Evolutionary conservation across 2,113 vertebrate genomes (phyloP).

Genomic region (Burhinus oedicnemus): DNA sequence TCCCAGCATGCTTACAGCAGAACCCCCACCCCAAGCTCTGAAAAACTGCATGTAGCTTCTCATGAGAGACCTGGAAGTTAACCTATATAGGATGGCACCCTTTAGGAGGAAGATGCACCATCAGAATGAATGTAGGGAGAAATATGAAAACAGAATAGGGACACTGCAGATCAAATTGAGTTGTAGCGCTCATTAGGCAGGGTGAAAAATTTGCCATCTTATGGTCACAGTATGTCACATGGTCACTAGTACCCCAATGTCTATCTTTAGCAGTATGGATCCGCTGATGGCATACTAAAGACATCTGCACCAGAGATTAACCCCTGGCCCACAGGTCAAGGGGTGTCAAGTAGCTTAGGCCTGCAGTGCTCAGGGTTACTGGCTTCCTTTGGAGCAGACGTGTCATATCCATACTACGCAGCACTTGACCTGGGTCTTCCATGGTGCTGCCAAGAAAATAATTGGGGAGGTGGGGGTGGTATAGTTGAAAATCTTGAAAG

Average conservation of each 20-base stretch:
- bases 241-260: background rate
- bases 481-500: background rate
- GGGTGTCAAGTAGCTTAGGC: background rate
- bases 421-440: background rate
- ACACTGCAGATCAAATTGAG: background rate
- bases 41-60: background rate
- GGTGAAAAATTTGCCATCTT: background rate
- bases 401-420: background rate
- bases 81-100: background rate
- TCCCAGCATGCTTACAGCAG: background rate
- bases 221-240: background rate
- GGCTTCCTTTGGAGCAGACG: background rate
- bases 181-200: background rate
- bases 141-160: background rate
- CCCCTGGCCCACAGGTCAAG: background rate
- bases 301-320: background rate
- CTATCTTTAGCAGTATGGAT: too few species aligned
- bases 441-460: background rate
- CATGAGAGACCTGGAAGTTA: background rate
- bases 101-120: background rate
- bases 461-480: background rate
- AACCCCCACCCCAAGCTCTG: background rate
- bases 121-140: background rate
- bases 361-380: background rate
- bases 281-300: too few species aligned